A percentile compares a stretch with the other conserved stretches of the same genome.
phyloP scores from a whole-genome alignment of 2,797 vertebrate genomes.

The Mastacembelus armatus region DNA sequence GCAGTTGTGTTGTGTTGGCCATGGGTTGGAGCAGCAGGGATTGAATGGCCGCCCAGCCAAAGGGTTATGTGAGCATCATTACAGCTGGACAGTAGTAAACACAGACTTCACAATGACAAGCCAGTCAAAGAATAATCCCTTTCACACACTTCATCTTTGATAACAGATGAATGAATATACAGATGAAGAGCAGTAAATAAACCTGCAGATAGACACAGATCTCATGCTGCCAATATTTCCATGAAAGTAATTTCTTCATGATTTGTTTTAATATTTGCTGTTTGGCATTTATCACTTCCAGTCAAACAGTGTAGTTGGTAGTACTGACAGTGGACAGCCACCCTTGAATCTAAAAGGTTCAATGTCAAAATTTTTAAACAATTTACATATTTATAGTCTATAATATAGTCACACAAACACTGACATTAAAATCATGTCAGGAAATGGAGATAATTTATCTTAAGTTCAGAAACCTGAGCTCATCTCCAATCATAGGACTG shows the following conservation, averaged over 20 bases:
- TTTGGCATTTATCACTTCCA: not conserved
- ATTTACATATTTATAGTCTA: too few relatives aligned
- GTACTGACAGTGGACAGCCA: too few relatives aligned
- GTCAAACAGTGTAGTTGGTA: not conserved
- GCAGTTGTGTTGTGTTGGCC: conserved; percentile 29
- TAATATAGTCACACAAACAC: too few relatives aligned
- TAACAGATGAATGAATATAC: conserved; percentile 22
- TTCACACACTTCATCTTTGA: conserved; percentile 40
- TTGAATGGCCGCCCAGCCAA: conserved; percentile 31
- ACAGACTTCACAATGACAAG: conserved; percentile 43
- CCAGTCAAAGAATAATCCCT: conserved; percentile 46
- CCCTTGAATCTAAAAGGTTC: too few relatives aligned
- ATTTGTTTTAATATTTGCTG: conserved; percentile 1
- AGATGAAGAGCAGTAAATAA: conserved; percentile 2
- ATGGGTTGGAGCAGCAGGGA: conserved; percentile 29
- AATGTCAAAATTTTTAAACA: too few relatives aligned
- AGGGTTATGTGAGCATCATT: conserved; percentile 35
- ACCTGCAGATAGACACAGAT: conserved; percentile 6
- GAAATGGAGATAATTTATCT: too few relatives aligned
- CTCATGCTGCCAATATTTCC: not conserved
- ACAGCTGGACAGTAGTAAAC: conserved; percentile 61
- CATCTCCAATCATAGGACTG: too few relatives aligned
- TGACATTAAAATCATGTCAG: too few relatives aligned
- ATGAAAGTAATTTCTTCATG: conserved; percentile 6
- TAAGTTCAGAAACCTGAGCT: too few relatives aligned